These are phyloP conservation scores for Falco rusticolus DNA, from an alignment of 2,797 vertebrate species.

Conservation along the genomic window DNA sequence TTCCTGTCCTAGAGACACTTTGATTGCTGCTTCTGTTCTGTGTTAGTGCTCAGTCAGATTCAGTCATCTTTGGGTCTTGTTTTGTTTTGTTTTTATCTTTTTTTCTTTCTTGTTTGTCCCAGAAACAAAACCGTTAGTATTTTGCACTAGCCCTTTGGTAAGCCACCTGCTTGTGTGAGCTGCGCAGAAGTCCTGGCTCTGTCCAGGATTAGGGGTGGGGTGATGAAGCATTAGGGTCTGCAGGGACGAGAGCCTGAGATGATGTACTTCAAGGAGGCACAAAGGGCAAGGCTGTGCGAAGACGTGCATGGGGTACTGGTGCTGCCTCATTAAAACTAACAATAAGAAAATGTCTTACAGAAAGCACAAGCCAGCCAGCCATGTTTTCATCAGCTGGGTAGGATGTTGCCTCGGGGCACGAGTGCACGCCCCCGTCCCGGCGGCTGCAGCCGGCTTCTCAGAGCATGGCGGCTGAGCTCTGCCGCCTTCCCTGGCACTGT, in stretches of 20 bases:
- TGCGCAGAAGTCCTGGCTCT: not conserved
- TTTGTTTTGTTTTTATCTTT: no score
- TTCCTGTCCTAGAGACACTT: not conserved
- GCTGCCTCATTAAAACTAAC: not conserved
- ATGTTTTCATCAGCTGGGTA: not conserved
- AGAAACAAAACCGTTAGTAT: not conserved
- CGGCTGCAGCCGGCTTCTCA: not conserved
- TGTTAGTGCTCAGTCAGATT: not conserved
- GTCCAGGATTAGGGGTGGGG: not conserved
- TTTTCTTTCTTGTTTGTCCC: not conserved
- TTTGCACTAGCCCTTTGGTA: not conserved
- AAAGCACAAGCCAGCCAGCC: not conserved
- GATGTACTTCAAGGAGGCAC: not conserved
- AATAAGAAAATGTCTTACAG: not conserved
- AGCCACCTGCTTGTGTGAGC: not conserved
- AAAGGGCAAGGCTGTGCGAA: not conserved
- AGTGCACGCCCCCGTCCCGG: accelerated
- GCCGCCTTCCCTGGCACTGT: not conserved
- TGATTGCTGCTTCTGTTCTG: not conserved
- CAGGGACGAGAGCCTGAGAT: not conserved
- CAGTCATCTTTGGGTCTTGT: not conserved
- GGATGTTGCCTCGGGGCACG: not conserved
- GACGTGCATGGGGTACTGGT: not conserved
- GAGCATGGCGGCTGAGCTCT: accelerated
- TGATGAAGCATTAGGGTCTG: not conserved